A percentile compares a stretch with the other conserved stretches of the same genome.
These are phyloP conservation scores for Caenorhabditis auriculariae DNA, from an alignment of 2,888 invertebrate genomes.

Conservation along the genomic window DNA sequence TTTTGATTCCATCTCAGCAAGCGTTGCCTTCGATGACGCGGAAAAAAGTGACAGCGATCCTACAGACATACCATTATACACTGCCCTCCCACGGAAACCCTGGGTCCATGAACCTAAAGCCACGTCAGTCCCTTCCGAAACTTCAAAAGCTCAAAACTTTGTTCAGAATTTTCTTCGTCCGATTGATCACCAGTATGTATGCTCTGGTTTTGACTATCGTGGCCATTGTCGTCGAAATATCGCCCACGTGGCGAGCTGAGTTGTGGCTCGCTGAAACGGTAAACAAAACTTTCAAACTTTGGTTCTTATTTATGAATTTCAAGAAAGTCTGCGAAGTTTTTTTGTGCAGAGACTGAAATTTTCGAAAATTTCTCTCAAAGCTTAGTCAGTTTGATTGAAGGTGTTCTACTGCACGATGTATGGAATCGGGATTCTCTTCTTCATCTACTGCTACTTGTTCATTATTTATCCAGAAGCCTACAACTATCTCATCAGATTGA, in stretches of 20 bases:
- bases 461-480: slow-evolving; percentile 55
- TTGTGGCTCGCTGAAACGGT: slow-evolving; percentile 59
- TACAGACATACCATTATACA: no score
- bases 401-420: slow-evolving; percentile 61
- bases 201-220: slow-evolving; percentile 57
- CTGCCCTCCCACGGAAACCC: slow-evolving; percentile 11
- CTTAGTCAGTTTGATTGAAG: no score
- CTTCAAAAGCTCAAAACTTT: neutral
- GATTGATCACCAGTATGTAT: slow-evolving; percentile 56
- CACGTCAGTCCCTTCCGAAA: slow-evolving; percentile 14
- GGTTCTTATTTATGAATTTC: neutral
- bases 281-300: slow-evolving; percentile 1
- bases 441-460: slow-evolving; percentile 56
- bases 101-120: slow-evolving; percentile 31
- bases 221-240: slow-evolving; percentile 55
- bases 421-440: slow-evolving; percentile 52
- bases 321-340: neutral
- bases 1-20: no score
- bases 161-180: slow-evolving; percentile 51
- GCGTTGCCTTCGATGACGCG: slow-evolving; percentile 24
- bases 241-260: slow-evolving; percentile 53
- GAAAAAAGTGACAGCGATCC: slow-evolving; percentile 26
- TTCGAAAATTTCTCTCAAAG: slow-evolving; percentile 16
- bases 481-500: slow-evolving; percentile 23
- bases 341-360: neutral